These are phyloP conservation scores for Nyctereutes procyonoides DNA, from an alignment of 2,113 vertebrate genomes.

Conservation along the genomic window DNA sequence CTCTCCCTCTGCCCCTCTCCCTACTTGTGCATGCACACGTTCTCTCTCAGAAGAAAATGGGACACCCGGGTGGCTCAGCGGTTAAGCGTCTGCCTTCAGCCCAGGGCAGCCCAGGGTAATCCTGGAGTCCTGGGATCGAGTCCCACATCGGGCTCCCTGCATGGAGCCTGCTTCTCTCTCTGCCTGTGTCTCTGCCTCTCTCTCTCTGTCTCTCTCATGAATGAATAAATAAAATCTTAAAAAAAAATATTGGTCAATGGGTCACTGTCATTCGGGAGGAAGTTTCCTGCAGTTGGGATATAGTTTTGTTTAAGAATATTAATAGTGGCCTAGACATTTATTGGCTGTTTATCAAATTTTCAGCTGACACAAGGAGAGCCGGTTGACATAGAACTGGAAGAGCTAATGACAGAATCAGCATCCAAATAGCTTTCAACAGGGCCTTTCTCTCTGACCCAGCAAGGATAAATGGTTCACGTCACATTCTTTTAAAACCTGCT, in stretches of 20 bases:
- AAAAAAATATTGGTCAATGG: background rate
- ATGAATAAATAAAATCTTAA: background rate
- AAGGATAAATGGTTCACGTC: background rate
- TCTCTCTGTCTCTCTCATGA: background rate
- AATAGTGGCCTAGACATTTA: background rate
- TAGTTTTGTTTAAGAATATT: background rate
- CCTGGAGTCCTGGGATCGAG: no score
- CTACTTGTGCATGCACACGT: background rate
- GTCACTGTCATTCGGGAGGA: background rate
- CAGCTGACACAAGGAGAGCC: background rate
- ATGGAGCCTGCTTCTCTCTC: no score
- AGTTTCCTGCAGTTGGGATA: background rate
- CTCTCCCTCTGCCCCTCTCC: background rate
- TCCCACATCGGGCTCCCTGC: no score
- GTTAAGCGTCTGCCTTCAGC: no score
- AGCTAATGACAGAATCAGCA: background rate
- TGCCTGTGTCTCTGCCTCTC: no score
- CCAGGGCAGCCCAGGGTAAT: no score
- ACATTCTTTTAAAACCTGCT: background rate
- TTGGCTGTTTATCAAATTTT: background rate
- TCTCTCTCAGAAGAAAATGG: no score
- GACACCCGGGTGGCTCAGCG: no score
- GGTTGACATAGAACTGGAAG: background rate
- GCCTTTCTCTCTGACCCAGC: background rate
- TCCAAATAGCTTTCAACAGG: background rate